These are phyloP conservation scores for Naso thynnoides DNA, from an alignment of 2,797 vertebrate species.

Conservation along the genomic window DNA sequence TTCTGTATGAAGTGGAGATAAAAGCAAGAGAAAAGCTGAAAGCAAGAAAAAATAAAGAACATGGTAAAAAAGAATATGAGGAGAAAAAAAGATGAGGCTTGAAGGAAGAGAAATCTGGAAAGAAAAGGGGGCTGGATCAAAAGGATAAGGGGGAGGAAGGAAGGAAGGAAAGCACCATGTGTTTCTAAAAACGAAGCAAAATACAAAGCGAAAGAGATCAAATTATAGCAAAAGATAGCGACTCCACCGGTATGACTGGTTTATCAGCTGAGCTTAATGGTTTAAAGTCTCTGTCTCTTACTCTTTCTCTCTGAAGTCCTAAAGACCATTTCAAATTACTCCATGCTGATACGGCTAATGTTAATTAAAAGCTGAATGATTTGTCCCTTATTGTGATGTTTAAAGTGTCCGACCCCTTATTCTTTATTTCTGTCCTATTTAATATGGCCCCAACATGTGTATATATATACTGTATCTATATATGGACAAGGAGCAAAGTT, in stretches of 20 bases:
- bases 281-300: conserved; percentile 66
- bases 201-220: conserved; percentile 77
- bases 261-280: conserved; percentile 76
- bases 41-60: conserved; percentile 82
- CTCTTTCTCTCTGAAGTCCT: conserved; percentile 69
- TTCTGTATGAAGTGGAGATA: conserved; percentile 87
- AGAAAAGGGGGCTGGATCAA: conserved; percentile 79
- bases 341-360: conserved; percentile 72
- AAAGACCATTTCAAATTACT: conserved; percentile 79
- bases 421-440: conserved; percentile 45
- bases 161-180: conserved; percentile 69
- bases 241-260: conserved; percentile 74
- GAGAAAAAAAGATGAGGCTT: conserved; percentile 55
- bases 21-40: conserved; percentile 82
- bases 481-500: too few relatives aligned
- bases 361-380: conserved; percentile 79
- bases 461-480: background rate
- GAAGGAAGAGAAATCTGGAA: conserved; percentile 74
- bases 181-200: conserved; percentile 74
- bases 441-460: conserved; percentile 29
- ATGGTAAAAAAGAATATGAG: conserved; percentile 48
- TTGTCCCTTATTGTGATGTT: conserved; percentile 66
- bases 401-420: conserved; percentile 51
- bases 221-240: conserved; percentile 73
- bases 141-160: conserved; percentile 71